These are phyloP conservation scores for Charanyca ferruginea DNA, from an alignment of 2,888 invertebrate genomes.

Conservation along the genomic window DNA sequence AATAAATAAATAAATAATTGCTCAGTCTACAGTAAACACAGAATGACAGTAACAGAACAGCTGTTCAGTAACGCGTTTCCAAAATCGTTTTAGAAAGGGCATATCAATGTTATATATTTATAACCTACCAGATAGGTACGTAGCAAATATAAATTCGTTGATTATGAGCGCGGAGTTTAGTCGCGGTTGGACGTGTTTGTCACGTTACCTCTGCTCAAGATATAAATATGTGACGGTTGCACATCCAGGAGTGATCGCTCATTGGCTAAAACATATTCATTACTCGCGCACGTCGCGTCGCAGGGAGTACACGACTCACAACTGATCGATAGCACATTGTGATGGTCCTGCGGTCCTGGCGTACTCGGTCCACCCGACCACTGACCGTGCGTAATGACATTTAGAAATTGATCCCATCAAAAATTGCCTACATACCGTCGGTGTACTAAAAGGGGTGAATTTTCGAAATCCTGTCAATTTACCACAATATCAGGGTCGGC, in stretches of 20 bases:
- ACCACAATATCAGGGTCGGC: constrained; percentile 55
- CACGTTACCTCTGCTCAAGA: constrained; percentile 1
- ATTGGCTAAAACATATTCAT: constrained; percentile 14
- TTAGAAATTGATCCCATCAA: constrained; percentile 55
- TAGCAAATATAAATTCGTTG: constrained; percentile 18
- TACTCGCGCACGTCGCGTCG: not conserved
- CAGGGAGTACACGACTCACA: not conserved
- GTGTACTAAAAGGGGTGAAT: constrained; percentile 57
- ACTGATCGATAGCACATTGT: not conserved
- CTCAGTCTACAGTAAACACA: not conserved
- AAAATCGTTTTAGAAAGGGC: too few species aligned
- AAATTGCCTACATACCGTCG: constrained; percentile 46
- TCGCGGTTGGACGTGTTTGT: constrained; percentile 16
- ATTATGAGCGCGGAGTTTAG: constrained; percentile 1
- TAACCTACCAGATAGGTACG: too few species aligned
- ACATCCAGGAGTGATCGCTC: constrained; percentile 10
- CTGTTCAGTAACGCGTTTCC: not conserved
- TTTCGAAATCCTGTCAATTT: constrained; percentile 68
- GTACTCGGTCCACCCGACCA: not conserved
- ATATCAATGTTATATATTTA: too few species aligned
- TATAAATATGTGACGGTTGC: constrained; percentile 11
- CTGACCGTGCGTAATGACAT: constrained; percentile 17
- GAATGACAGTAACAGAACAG: not conserved
- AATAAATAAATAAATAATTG: too few species aligned
- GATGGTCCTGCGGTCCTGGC: not conserved